A percentile compares a stretch with the other conserved stretches of the same genome.
Conservation (phyloP, 2,888 invertebrate genomes). For the Agrypnus murinus region DNA sequence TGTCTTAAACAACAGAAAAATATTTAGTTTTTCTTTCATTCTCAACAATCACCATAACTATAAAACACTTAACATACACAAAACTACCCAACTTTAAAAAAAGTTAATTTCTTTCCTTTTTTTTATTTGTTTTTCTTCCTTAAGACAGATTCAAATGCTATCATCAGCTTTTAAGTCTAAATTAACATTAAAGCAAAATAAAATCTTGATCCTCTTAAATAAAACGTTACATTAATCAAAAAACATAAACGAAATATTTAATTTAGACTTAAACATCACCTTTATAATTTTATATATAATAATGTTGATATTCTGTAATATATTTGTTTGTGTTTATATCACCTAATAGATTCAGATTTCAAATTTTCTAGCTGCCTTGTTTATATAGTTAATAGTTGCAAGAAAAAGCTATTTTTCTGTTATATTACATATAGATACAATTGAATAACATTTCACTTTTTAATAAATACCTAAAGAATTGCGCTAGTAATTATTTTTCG, state of each 20-base stretch:
- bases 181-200: constrained; percentile 42
- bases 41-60: constrained; percentile 15
- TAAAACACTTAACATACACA: constrained; percentile 7
- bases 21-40: too few relatives aligned
- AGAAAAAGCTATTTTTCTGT: constrained; percentile 47
- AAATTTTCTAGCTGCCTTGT: constrained; percentile 48
- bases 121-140: not conserved
- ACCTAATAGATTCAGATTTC: constrained; percentile 48
- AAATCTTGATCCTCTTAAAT: constrained; percentile 34
- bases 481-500: constrained; percentile 40
- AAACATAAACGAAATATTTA: constrained; percentile 44
- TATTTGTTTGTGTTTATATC: constrained; percentile 37
- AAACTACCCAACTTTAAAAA: not conserved
- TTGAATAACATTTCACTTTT: constrained; percentile 44
- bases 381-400: constrained; percentile 43
- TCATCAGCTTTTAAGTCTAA: constrained; percentile 47
- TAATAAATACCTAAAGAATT: constrained; percentile 46
- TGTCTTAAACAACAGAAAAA: constrained; percentile 37
- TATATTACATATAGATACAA: constrained; percentile 51
- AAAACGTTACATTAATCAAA: constrained; percentile 41
- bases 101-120: not conserved
- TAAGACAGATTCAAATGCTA: constrained; percentile 44
- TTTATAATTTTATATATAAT: constrained; percentile 27
- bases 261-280: constrained; percentile 49
- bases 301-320: constrained; percentile 44